Conservation (phyloP, 1,140 invertebrate species). For the Zelostemma sp. region DNA sequence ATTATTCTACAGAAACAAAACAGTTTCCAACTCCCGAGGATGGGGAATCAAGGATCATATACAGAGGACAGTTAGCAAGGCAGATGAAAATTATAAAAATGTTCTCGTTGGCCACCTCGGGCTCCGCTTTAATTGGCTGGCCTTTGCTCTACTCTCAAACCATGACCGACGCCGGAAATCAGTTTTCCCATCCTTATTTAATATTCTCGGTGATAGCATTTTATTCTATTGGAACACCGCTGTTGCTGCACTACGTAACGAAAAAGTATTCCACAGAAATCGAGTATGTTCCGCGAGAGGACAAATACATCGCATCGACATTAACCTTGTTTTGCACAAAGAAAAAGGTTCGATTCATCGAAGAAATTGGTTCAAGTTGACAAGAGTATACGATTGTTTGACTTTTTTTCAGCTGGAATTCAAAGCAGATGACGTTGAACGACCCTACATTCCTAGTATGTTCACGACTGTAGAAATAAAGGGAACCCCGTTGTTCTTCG, state of each 20-base stretch:
- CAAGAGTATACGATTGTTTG: slow-evolving; percentile 19
- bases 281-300: slow-evolving; percentile 75
- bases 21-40: slow-evolving; percentile 8
- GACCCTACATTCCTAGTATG: slow-evolving; percentile 84
- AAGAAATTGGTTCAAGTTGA: not conserved
- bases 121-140: slow-evolving; percentile 77
- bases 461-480: slow-evolving; percentile 84
- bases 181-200: slow-evolving; percentile 70
- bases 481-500: slow-evolving; percentile 81
- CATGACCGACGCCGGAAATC: slow-evolving; percentile 64
- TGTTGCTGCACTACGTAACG: slow-evolving; percentile 84
- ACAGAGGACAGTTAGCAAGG: slow-evolving; percentile 75
- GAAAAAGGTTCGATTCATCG: slow-evolving; percentile 40
- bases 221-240: slow-evolving; percentile 86
- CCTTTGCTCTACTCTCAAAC: slow-evolving; percentile 79
- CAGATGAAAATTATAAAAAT: slow-evolving; percentile 82
- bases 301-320: slow-evolving; percentile 79
- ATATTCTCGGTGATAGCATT: slow-evolving; percentile 78
- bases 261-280: slow-evolving; percentile 89
- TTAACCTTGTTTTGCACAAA: slow-evolving; percentile 74
- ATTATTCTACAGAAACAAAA: slow-evolving; percentile 5
- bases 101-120: slow-evolving; percentile 84
- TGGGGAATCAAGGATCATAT: slow-evolving; percentile 64
- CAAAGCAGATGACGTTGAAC: slow-evolving; percentile 79
- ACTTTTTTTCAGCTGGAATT: slow-evolving; percentile 77